Base-by-base conservation (phyloP, 2,797 vertebrate species). In the Sorex maritimensis region DNA sequence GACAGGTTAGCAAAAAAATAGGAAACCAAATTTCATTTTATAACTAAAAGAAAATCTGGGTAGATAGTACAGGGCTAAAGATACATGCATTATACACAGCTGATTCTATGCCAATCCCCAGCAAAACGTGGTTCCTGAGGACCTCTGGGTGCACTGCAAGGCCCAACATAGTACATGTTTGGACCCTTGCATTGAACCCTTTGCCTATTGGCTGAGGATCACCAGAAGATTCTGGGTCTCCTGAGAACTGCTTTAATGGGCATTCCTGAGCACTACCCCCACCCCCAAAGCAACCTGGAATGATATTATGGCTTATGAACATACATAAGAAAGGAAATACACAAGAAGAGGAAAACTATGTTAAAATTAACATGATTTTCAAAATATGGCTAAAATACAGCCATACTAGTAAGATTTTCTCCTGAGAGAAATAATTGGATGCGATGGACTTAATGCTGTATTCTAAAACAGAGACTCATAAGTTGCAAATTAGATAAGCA, bases 401-500 rank as follows among this genome's bases (percentile, higher is more conserved):
- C 34, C 81, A 58, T 38, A 75, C 24, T 69, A 61, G 26, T 86
- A 14, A 81, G 46, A 82, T 81, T 77, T 91, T 81, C 75, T 78
- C 10, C 85, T 89, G 26, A 91, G 55, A 80, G 41, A 90, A 81
- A 73, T 61, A 17, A 34, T 81, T 88, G 24, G 44, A 15, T 94
- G 58, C 86, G 38, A 67, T 78, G 46, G 5, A 14, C 86, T 2
- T 65, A 91, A 67, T 21, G 21, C 3, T 83, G 7, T 24, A 69
- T 77, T 88, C 86, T 65, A 38, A 94, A 90, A 55, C 15, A 84
- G 3, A 41, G 24, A 72, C 28, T 15, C 46, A 34, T 34, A 63
- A 30, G 2, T 46, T 17, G 52, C 21, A 14, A 63, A 46, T 15
- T 17, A 26, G 30, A 74, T 71, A 94, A 97, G 84, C 71, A 97